These are phyloP conservation scores for Cirrhinus molitorella DNA, from an alignment of 2,797 vertebrate species.

Conservation along the genomic window DNA sequence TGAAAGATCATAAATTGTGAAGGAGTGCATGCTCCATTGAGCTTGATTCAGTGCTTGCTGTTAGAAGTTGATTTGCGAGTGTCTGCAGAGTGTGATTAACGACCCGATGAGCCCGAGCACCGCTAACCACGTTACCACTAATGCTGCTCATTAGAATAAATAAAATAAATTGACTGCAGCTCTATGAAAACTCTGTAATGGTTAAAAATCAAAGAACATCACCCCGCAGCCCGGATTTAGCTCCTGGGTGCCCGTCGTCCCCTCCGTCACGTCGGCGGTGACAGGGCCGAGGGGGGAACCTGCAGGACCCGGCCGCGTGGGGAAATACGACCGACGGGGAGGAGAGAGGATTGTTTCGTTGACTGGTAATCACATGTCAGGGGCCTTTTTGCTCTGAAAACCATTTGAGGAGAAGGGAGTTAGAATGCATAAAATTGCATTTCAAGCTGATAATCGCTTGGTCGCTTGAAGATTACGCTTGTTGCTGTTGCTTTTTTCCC, in stretches of 20 bases:
- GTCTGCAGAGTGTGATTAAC: conserved; percentile 99
- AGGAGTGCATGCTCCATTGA: conserved; percentile 99
- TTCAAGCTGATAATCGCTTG: conserved; percentile 82
- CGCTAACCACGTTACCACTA: conserved; percentile 97
- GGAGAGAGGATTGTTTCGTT: conserved; percentile 77
- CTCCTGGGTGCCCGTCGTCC: conserved; percentile 89
- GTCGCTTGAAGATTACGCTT: conserved; percentile 71
- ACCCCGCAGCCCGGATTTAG: conserved; percentile 91
- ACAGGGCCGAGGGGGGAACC: conserved; percentile 74
- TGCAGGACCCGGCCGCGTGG: conserved; percentile 67
- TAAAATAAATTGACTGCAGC: conserved; percentile 99
- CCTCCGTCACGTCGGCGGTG: conserved; percentile 93
- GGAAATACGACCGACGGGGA: conserved; percentile 68
- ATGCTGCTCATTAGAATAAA: conserved; percentile 99
- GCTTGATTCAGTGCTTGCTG: conserved; percentile 99
- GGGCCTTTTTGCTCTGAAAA: conserved; percentile 72
- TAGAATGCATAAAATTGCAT: conserved; percentile 86
- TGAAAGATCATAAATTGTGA: conserved; percentile 99
- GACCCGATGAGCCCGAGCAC: conserved; percentile 98
- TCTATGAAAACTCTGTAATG: conserved; percentile 99
- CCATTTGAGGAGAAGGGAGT: conserved; percentile 66
- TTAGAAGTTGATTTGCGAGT: conserved; percentile 99
- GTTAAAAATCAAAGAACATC: conserved; percentile 99
- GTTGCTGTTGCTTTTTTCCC: conserved; percentile 66
- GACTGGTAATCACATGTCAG: conserved; percentile 81